Base-by-base conservation (phyloP, 1,140 invertebrate genomes). In the Drosophila funebris region DNA sequence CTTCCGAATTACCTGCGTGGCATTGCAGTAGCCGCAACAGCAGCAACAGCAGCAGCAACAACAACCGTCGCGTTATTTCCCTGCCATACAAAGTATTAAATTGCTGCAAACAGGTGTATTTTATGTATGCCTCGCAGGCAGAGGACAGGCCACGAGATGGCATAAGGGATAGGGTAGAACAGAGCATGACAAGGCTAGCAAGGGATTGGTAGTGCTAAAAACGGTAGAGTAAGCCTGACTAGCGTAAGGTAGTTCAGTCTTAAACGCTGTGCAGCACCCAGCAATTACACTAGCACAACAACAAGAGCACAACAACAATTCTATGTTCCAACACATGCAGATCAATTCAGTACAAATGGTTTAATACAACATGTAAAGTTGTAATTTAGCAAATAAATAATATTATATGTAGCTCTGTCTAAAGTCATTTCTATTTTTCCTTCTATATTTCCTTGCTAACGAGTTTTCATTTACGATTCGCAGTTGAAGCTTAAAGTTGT, bases 21-120 rank as follows among this genome's bases (percentile, higher is more conserved):
- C 70, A 82, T 67, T 82, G 78, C 78, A 77, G 78, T 70, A 73
- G 78, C 68, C 18, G 36, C 43, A 41, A 44, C 58, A 48, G 14
- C 61, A 57, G 14, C 31, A 39, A 37, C 73, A 57, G 14, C 22
- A 50, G 29, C 68, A 46, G 29, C 50, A 48, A 53, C 60, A 43
- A 29, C 67, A 53, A n/a, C 37, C 63, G 66, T 70, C 41, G 73
- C 81, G 62, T 79, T 79, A 84, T 85, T 84, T 74, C 81, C 81
- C 62, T 85, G 82, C 82, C 78, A 71, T 83, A 88, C 78, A 88
- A 88, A 83, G 84, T 88, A 88, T 88, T 88, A 88, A 88, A 88
- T 88, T 88, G 83, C 73, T 54, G 76, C 83, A 88, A 88, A 88
- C 83, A 88, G 83, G 83, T 88, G 83, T 88, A 88, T 88, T 87